Conservation (phyloP, 2,888 invertebrate genomes). For the Euphydryas editha region DNA sequence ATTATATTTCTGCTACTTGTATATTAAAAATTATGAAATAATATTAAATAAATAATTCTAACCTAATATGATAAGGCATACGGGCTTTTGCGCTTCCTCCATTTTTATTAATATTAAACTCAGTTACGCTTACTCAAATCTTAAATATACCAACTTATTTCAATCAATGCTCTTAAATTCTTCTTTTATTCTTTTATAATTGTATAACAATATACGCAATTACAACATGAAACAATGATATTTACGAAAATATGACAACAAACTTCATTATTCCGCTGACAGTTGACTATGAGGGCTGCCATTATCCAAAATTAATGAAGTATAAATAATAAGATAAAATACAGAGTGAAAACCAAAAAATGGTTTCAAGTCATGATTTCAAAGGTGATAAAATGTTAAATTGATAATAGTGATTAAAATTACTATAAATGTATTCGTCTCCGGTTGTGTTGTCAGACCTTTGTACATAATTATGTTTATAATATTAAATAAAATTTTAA, state of each 20-base stretch:
- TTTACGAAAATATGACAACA: neutral
- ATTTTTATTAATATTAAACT: slow-evolving; percentile 31
- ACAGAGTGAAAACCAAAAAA: too few species aligned
- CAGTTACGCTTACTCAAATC: neutral
- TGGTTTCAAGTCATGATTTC: too few species aligned
- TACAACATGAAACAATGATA: slow-evolving; percentile 2
- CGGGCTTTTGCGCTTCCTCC: slow-evolving; percentile 69
- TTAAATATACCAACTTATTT: too few species aligned
- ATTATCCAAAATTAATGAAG: too few species aligned
- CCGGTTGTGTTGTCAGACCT: too few species aligned
- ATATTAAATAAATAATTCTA: slow-evolving; percentile 46
- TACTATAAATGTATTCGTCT: too few species aligned
- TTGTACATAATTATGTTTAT: too few species aligned
- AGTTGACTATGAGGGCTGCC: neutral
- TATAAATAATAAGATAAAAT: too few species aligned
- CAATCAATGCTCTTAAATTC: too few species aligned
- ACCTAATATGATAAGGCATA: slow-evolving; percentile 85
- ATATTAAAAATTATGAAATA: neutral
- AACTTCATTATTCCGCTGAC: neutral
- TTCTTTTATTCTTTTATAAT: neutral
- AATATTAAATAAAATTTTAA: too few species aligned
- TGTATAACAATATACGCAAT: neutral
- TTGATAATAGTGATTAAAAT: too few species aligned
- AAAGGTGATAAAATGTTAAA: too few species aligned
- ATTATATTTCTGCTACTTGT: neutral